A percentile compares a stretch with the other conserved stretches of the same genome.
Evolutionary conservation across 2,797 vertebrate species (phyloP).

Genomic region (Spondyliosoma cantharus): DNA sequence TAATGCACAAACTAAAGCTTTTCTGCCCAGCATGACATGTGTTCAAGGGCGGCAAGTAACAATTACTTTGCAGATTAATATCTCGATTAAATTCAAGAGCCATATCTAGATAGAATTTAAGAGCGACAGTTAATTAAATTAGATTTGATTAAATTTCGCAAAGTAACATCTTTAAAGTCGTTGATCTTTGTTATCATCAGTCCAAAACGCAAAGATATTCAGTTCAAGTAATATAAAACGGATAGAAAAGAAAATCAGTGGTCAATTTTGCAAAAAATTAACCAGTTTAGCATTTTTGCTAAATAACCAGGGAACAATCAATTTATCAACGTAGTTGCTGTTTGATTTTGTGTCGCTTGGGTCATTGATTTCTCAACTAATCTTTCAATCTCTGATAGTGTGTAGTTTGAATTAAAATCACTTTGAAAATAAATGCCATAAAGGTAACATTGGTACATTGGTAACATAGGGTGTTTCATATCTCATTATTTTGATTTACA

Average conservation of each 20-base stretch:
- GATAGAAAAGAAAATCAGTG: not conserved
- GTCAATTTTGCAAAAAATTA: not conserved
- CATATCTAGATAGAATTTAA: too few species aligned
- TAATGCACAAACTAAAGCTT: not conserved
- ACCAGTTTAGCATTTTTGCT: not conserved
- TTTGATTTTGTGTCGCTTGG: not conserved
- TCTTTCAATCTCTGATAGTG: not conserved
- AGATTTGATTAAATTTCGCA: too few species aligned
- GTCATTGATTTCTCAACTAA: not conserved
- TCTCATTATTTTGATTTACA: not conserved
- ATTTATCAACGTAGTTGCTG: not conserved
- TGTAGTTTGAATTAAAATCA: not conserved
- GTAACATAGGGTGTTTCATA: not conserved
- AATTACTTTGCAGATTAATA: not conserved
- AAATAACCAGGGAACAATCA: not conserved
- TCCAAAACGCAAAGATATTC: not conserved
- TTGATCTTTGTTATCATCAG: not conserved
- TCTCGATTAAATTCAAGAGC: not conserved
- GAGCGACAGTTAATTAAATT: too few species aligned
- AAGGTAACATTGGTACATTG: not conserved
- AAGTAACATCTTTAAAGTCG: not conserved
- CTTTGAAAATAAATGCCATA: not conserved
- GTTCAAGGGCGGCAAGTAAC: not conserved
- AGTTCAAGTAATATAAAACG: not conserved
- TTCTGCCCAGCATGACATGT: not conserved